phyloP scores from a whole-genome alignment of 2,113 vertebrate species.

The Aspidoscelis tigris region DNA sequence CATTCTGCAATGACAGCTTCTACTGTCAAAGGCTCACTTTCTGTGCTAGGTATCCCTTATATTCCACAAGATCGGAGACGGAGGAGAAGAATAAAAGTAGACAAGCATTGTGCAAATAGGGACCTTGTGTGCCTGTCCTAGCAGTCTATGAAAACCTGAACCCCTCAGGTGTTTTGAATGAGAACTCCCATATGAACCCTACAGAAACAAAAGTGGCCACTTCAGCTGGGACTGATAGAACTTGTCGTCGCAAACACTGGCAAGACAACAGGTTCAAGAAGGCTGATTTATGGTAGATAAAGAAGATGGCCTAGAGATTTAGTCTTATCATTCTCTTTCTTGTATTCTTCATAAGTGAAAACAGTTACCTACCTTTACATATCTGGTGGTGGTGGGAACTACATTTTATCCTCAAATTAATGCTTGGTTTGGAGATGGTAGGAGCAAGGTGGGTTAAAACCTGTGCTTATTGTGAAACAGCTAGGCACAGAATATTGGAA shows the following conservation, averaged over 20 bases:
- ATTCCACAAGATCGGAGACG: slow-evolving; percentile 15
- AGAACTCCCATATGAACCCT: no score
- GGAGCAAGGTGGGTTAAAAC: neutral
- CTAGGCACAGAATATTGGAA: neutral
- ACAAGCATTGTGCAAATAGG: neutral
- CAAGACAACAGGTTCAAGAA: no score
- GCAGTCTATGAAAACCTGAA: no score
- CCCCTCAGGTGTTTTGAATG: no score
- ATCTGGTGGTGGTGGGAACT: no score
- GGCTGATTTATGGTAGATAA: slow-evolving; percentile 1
- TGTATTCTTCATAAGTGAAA: no score
- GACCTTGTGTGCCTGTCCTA: neutral
- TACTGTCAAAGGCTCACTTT: neutral
- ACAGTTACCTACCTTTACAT: no score
- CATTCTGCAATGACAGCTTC: neutral
- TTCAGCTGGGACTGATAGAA: no score
- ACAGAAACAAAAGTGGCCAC: no score
- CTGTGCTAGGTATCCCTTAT: neutral
- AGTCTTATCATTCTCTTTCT: neutral
- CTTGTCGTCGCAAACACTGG: no score
- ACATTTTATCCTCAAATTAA: neutral
- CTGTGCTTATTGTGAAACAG: neutral
- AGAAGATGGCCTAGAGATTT: fast-evolving
- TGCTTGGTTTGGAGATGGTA: neutral
- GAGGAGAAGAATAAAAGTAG: neutral